These are phyloP conservation scores for Columba janthina DNA, from an alignment of 2,113 vertebrate species.

Conservation along the genomic window DNA sequence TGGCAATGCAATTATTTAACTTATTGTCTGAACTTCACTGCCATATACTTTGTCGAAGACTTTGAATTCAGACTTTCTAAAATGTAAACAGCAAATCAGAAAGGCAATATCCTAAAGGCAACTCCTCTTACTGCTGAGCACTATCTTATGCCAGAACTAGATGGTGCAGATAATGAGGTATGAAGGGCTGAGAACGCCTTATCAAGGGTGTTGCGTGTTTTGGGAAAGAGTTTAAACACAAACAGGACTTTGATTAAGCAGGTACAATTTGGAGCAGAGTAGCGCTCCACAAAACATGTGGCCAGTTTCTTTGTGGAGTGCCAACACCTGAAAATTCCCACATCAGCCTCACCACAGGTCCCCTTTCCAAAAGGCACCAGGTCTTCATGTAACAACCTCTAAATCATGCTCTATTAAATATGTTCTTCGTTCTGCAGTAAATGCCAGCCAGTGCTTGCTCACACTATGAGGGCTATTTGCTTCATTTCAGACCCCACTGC, in stretches of 20 bases:
- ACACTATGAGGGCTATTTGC: neutral
- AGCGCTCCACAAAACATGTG: neutral
- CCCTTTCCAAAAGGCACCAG: neutral
- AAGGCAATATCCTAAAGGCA: neutral
- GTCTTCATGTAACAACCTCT: fast-evolving
- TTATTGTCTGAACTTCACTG: neutral
- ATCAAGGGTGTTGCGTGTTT: fast-evolving
- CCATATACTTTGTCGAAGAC: neutral
- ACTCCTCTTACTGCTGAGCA: too few relatives aligned
- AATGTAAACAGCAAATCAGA: neutral
- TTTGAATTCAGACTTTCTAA: neutral
- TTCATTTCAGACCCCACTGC: neutral
- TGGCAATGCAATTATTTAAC: neutral
- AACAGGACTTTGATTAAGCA: too few relatives aligned
- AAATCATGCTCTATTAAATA: fast-evolving
- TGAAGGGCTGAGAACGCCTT: neutral
- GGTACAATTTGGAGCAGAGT: fast-evolving
- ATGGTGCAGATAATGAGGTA: neutral
- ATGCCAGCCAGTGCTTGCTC: neutral
- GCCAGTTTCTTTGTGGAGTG: fast-evolving
- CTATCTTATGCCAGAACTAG: neutral
- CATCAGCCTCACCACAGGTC: neutral
- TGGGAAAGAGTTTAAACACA: neutral
- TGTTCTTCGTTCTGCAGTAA: fast-evolving
- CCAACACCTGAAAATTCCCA: neutral